Evolutionary conservation across 2,113 vertebrate genomes (phyloP), one percentile per base, ranked within the genome.

Genomic region (Lepisosteus osseus): DNA sequence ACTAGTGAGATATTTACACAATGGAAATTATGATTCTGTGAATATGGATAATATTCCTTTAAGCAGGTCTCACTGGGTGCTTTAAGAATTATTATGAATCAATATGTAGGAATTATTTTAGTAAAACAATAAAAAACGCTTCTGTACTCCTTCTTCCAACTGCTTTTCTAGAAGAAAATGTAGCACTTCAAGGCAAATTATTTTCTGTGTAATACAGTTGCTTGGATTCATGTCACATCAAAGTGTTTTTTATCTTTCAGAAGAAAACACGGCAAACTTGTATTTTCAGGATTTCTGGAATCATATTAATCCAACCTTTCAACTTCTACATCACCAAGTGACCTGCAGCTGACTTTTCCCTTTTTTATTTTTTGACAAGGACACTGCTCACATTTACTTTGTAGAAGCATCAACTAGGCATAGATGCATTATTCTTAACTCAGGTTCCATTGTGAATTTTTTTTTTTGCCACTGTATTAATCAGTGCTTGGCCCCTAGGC

Each of bases 381-480:
- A 85, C 84, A 89, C 83, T 78, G 80, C 83, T 86, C 89, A 74
- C 87, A 74, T 86, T 89, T 90, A 89, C 84, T 80, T 83, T 81
- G 69, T 83, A 72, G 80, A 88, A 87, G 84, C 86, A 90, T 91
- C 88, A 88, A 85, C 79, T 74, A 83, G 88, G 85, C 76, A 82
- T 82, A 87, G 65, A 79, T 83, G 72, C 83, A 90, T 80, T 86
- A 72, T 68, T 57, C 76, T 71, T 72, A 78, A 86, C 89, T 82
- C 84, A 82, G 78, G 86, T 82, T 87, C 77, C 80, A 72, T 70
- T 84, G 86, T 84, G 88, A 87, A 86, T 76, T 79, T 83, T 76
- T 79, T 83, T 81, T 90, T 88, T 84, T 85, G 75, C 78, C 86
- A 85, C 85, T 72, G 84, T 92, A 92, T 92, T 94, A 90, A 92